Conservation (phyloP, 1,140 invertebrate genomes). For the Trichonephila clavata region DNA sequence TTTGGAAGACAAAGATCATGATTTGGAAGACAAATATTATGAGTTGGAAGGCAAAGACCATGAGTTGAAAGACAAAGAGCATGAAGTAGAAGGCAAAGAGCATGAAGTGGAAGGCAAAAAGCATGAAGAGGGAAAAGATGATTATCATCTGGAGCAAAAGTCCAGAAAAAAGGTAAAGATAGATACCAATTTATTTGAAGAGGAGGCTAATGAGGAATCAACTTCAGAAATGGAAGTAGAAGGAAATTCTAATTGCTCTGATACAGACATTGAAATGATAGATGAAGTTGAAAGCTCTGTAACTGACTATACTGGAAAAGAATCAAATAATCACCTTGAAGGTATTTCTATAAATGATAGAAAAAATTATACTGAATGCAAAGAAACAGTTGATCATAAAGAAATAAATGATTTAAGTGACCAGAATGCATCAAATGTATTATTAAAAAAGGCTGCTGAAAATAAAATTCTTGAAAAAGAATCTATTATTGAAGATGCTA, state of each 20-base stretch:
- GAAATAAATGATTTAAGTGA: not conserved
- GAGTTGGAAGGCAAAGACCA: not conserved
- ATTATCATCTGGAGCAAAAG: too few species aligned
- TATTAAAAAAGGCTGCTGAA: not conserved
- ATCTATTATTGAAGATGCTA: not conserved
- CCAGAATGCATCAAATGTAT: not conserved
- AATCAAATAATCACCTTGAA: not conserved
- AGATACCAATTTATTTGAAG: not conserved
- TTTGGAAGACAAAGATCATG: not conserved
- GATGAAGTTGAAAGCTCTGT: not conserved
- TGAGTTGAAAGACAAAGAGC: too few species aligned
- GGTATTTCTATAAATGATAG: too few species aligned
- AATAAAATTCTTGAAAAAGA: not conserved
- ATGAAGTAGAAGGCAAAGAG: too few species aligned
- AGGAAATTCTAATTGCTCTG: not conserved
- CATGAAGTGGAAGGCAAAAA: too few species aligned
- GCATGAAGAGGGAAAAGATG: not conserved
- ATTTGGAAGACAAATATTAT: not conserved
- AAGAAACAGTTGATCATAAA: not conserved
- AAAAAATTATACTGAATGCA: not conserved
- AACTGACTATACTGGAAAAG: not conserved
- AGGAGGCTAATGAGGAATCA: not conserved
- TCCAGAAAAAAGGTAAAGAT: not conserved
- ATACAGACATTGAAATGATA: slow-evolving; percentile 42
- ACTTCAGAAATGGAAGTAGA: slow-evolving; percentile 25